Evolutionary conservation across 2,888 invertebrate genomes (phyloP).

Genomic region (Calameuta idolon): DNA sequence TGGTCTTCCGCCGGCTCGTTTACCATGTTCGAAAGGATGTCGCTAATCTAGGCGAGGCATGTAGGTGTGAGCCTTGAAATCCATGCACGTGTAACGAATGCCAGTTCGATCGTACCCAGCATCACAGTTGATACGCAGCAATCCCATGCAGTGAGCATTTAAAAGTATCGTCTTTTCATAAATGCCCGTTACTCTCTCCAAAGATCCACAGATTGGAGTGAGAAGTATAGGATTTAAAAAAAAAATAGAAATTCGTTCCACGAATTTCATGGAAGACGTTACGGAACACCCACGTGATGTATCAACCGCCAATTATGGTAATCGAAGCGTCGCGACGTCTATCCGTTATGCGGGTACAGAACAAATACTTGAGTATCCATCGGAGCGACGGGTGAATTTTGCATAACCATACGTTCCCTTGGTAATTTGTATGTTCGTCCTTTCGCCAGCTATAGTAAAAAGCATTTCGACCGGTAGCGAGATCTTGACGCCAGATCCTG

Average conservation of each 20-base stretch:
- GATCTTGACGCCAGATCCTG: background rate
- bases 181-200: background rate
- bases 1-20: background rate
- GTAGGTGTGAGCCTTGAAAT: constrained; percentile 4
- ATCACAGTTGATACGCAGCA: background rate
- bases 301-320: background rate
- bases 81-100: background rate
- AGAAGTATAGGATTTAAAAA: constrained; percentile 29
- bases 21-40: background rate
- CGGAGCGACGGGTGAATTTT: background rate
- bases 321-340: background rate
- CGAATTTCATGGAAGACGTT: background rate
- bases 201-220: constrained; percentile 2
- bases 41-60: constrained; percentile 2
- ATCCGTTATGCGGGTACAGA: background rate
- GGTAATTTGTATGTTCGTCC: background rate
- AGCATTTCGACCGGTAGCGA: constrained; percentile 26
- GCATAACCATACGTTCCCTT: background rate
- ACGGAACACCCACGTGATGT: background rate
- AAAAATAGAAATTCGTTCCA: constrained; percentile 12
- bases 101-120: background rate
- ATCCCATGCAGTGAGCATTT: background rate
- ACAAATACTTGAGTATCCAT: background rate
- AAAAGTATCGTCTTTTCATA: background rate
- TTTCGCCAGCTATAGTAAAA: background rate